Conservation (phyloP, 2,113 vertebrate species). For the Pungitius pungitius region DNA sequence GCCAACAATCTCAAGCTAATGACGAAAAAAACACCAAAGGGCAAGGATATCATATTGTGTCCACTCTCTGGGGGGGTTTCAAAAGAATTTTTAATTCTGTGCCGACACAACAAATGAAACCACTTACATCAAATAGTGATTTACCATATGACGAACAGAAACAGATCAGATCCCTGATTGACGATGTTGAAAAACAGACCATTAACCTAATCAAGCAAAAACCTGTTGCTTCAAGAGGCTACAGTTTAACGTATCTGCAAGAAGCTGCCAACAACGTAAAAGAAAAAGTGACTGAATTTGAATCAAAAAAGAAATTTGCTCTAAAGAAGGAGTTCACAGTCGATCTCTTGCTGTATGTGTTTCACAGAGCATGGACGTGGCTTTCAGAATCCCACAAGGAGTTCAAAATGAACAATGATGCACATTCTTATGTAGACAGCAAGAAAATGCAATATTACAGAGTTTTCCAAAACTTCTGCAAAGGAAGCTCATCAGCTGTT, state of each 20-base stretch:
- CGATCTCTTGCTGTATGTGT: conserved; percentile 66
- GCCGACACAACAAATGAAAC: no score
- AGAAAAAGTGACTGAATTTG: neutral
- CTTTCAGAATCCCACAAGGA: conserved; percentile 63
- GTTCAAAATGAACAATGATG: conserved; percentile 72
- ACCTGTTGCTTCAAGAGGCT: conserved; percentile 49
- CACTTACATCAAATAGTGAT: neutral
- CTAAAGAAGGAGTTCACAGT: conserved; percentile 61
- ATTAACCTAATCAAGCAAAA: neutral
- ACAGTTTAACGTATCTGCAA: conserved; percentile 14
- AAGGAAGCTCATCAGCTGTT: conserved; percentile 71
- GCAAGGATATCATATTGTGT: neutral
- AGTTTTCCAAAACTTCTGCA: conserved; percentile 71
- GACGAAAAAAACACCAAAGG: neutral
- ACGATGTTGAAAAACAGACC: neutral
- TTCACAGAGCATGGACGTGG: conserved; percentile 23
- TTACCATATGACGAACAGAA: neutral
- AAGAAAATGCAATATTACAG: conserved; percentile 75
- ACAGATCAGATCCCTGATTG: neutral
- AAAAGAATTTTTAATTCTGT: no score
- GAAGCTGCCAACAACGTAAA: conserved; percentile 64
- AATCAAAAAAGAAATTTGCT: neutral
- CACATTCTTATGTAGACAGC: conserved; percentile 49
- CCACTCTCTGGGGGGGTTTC: no score
- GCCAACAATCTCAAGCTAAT: neutral